Conservation (phyloP, 1,140 invertebrate genomes). For the Drosophila arawakana region DNA sequence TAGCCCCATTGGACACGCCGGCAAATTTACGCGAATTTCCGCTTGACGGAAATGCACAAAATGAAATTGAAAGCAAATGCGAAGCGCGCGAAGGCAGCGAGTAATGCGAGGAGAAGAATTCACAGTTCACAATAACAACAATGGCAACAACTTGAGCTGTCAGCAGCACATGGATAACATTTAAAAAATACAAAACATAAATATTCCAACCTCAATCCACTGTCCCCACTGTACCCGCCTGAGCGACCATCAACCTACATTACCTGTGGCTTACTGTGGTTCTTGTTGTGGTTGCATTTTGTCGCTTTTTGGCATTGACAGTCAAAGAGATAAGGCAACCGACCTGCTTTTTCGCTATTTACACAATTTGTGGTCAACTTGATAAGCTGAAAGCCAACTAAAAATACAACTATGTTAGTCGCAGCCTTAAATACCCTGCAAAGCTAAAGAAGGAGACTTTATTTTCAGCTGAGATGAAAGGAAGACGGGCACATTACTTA, state of each 20-base stretch:
- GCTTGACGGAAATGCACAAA: slow-evolving; percentile 81
- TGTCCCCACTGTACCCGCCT: no score
- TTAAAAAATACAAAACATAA: slow-evolving; percentile 2
- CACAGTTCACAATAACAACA: neutral
- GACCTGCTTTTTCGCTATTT: slow-evolving; percentile 36
- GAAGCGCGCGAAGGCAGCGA: slow-evolving; percentile 3
- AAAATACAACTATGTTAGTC: neutral
- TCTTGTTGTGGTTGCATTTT: slow-evolving; percentile 28
- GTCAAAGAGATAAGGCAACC: slow-evolving; percentile 38
- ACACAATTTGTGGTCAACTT: slow-evolving; percentile 34
- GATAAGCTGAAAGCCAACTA: slow-evolving; percentile 14
- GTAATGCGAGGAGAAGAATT: neutral
- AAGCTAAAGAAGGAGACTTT: no score
- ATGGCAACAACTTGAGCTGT: slow-evolving; percentile 41
- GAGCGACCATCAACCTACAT: neutral
- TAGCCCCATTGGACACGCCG: slow-evolving; percentile 62
- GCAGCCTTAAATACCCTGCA: slow-evolving; percentile 1
- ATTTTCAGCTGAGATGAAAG: no score
- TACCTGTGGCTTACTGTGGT: neutral
- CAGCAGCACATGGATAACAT: slow-evolving; percentile 40
- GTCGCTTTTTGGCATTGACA: slow-evolving; percentile 40
- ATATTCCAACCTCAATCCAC: neutral
- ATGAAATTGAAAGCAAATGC: slow-evolving; percentile 65
- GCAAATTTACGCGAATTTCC: slow-evolving; percentile 81
- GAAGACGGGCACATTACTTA: no score